These are phyloP conservation scores for Argyra leucocephala DNA, from an alignment of 2,888 invertebrate species.

Conservation along the genomic window DNA sequence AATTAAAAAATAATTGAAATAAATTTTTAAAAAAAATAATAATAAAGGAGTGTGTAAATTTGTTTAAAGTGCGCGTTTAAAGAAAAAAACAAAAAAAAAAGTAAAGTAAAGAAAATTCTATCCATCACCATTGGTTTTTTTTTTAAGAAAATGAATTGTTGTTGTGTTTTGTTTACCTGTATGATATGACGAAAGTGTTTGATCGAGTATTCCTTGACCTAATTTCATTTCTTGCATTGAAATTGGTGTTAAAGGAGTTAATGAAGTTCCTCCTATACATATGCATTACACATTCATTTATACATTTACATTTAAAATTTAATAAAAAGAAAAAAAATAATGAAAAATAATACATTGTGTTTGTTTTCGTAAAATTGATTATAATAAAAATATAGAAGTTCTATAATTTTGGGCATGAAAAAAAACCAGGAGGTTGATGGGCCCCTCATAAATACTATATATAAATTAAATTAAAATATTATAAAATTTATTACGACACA, in stretches of 20 bases:
- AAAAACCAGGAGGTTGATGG: too few species aligned
- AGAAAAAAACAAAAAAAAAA: constrained; percentile 9
- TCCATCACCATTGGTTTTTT: neutral
- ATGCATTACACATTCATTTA: constrained; percentile 10
- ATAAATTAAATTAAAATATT: too few species aligned
- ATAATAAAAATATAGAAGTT: too few species aligned
- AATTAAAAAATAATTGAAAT: neutral
- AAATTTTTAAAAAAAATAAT: neutral
- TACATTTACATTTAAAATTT: constrained; percentile 18
- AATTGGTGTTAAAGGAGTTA: constrained; percentile 63
- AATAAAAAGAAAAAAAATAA: constrained; percentile 19
- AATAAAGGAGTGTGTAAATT: neutral
- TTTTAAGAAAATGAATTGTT: neutral
- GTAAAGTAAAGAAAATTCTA: neutral
- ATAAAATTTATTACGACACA: too few species aligned
- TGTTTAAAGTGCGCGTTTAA: neutral
- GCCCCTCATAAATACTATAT: too few species aligned
- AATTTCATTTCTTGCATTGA: constrained; percentile 69
- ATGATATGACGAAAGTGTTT: constrained; percentile 58
- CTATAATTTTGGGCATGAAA: too few species aligned
- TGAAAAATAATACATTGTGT: constrained; percentile 10
- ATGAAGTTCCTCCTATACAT: constrained; percentile 50
- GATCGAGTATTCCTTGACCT: constrained; percentile 54
- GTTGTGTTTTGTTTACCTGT: constrained; percentile 51
- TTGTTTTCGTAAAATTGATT: neutral